phyloP scores from a whole-genome alignment of 2,888 invertebrate genomes.

The Phragmatobia fuliginosa region DNA sequence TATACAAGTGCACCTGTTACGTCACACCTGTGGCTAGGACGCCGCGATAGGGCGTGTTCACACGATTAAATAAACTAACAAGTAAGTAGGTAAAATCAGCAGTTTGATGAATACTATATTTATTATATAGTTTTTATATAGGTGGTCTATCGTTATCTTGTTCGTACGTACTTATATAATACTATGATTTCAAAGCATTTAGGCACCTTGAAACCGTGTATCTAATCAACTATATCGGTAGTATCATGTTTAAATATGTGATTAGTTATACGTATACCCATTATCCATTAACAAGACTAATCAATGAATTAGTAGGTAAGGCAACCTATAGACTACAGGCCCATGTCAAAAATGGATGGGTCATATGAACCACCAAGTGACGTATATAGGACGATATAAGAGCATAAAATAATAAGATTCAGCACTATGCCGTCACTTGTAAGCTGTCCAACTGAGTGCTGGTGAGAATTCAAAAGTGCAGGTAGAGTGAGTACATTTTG shows the following conservation, averaged over 20 bases:
- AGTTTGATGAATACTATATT: not conserved
- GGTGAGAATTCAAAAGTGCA: too few relatives aligned
- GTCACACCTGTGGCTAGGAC: slow-evolving; percentile 79
- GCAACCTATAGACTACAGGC: too few relatives aligned
- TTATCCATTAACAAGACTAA: not conserved
- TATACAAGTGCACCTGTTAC: slow-evolving; percentile 81
- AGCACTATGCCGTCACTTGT: too few relatives aligned
- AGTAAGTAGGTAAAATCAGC: slow-evolving; percentile 10
- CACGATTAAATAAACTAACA: slow-evolving; percentile 20
- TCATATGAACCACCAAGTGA: too few relatives aligned
- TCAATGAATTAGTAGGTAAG: not conserved
- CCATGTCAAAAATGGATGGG: too few relatives aligned
- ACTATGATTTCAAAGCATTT: not conserved
- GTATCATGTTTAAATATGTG: not conserved
- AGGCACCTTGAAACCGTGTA: not conserved
- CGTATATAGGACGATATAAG: too few relatives aligned
- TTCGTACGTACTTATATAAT: not conserved
- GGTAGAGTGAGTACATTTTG: too few relatives aligned
- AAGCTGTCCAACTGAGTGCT: too few relatives aligned
- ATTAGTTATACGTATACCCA: not conserved
- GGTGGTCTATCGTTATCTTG: not conserved
- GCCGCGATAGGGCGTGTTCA: slow-evolving; percentile 58
- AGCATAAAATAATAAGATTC: too few relatives aligned
- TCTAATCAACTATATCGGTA: not conserved
- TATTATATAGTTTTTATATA: not conserved